phyloP scores from a whole-genome alignment of 2,113 vertebrate species.

The Chelonoidis abingdonii region DNA sequence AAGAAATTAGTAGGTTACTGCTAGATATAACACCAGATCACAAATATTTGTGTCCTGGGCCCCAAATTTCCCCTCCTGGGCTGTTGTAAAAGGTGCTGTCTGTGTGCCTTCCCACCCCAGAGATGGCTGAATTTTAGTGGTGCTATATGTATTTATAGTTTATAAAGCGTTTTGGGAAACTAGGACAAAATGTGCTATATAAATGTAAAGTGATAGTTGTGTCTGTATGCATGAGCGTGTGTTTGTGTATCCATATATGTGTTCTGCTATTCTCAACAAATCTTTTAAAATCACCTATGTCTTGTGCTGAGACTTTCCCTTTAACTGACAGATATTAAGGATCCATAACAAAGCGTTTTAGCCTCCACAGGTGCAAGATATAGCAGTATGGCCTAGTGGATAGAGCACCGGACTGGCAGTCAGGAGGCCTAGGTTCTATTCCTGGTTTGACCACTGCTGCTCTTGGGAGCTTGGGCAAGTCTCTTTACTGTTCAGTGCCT shows the following conservation, averaged over 20 bases:
- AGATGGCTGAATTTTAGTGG: rapidly evolving
- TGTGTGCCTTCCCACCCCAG: background rate
- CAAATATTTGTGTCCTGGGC: background rate
- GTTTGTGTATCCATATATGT: background rate
- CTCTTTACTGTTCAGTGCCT: background rate
- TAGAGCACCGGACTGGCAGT: background rate
- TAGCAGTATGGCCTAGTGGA: background rate
- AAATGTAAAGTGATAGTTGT: background rate
- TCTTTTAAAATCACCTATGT: background rate
- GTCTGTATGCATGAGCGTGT: background rate
- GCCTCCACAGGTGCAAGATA: background rate
- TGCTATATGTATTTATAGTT: background rate
- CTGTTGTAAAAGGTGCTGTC: background rate
- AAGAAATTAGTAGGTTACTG: slow-evolving; percentile 85
- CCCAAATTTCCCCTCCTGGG: background rate
- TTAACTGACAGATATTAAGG: background rate
- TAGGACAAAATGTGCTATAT: background rate
- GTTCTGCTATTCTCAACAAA: background rate
- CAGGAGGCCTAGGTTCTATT: background rate
- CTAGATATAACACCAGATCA: background rate
- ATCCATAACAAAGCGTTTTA: background rate
- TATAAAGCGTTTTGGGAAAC: background rate
- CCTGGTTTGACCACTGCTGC: background rate
- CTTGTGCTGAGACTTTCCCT: background rate
- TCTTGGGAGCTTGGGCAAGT: background rate